Evolutionary conservation across 2,888 invertebrate species (phyloP), one percentile per base, ranked within the genome.

Genomic region (Dryococelus australis): DNA sequence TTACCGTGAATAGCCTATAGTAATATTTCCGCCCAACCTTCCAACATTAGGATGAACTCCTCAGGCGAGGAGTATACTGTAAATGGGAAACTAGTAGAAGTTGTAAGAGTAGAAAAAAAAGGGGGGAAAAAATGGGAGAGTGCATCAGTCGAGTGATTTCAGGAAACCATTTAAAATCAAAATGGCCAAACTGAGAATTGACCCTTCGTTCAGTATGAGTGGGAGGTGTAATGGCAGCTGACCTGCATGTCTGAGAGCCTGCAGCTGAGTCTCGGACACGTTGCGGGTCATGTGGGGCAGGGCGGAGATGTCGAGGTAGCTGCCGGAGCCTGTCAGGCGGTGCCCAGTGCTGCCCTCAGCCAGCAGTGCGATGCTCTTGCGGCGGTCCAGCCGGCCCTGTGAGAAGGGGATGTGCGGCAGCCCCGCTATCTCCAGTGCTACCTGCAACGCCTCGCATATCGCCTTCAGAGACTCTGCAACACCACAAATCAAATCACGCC

Each of bases 191-290:
- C 4, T 4, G 4, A 35, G 35, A 35, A 35, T 35, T 4, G 35
- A 1, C 35, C 1, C 35, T 4, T 35, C 35, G 35, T 4, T 35
- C 35, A 35, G 35, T 35, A 4, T 1, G 35, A 35, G 35, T 13
- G 47, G 47, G 47, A 47, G 47, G 65, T 0, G 6, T 8, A 16
- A 65, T 8, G 65, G 13, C 1, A 43, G 92, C 94, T 93, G 91
- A 96, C 96, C 96, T 89, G 95, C 96, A 91, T 94, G 96, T 91
- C 96, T 95, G 84, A 97, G 93, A 51, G 96, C 96, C 16, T 96
- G 94, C 6, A 98, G 93, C 91, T 98, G 97, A n/a, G 97, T 96
- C 92, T 98, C 98, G n/a, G 97, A 97, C 20, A 97, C 96, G 91
- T 97, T 97, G 88, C 97, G 94, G 0, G 97, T 95, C 89, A 96